Conservation (phyloP, 2,797 vertebrate species). For the Nannoperca obscura region DNA sequence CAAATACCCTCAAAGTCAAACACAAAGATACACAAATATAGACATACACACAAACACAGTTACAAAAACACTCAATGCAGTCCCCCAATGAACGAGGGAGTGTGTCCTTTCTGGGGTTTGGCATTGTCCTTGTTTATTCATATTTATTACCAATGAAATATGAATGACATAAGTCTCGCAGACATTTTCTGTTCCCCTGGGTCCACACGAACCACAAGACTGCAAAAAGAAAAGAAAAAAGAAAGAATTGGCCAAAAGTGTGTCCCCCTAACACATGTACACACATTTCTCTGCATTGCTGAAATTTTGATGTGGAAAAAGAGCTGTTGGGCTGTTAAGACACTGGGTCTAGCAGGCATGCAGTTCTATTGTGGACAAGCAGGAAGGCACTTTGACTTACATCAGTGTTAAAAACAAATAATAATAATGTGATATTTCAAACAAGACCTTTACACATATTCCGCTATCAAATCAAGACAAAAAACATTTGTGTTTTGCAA, state of each 20-base stretch:
- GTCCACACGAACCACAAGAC: slow-evolving; percentile 35
- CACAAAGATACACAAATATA: slow-evolving; percentile 1
- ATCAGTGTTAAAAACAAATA: slow-evolving; percentile 54
- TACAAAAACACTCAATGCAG: slow-evolving; percentile 25
- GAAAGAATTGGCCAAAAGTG: slow-evolving; percentile 48
- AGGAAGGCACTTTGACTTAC: slow-evolving; percentile 20
- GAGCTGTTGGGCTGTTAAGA: slow-evolving; percentile 55
- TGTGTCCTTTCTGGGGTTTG: slow-evolving; percentile 49
- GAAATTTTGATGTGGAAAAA: slow-evolving; percentile 70
- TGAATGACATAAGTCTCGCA: slow-evolving; percentile 63
- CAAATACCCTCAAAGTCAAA: slow-evolving; percentile 51
- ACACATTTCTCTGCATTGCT: slow-evolving; percentile 44
- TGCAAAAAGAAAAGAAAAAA: slow-evolving; percentile 23
- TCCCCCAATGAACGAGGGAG: slow-evolving; percentile 22
- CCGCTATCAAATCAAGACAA: slow-evolving; percentile 33
- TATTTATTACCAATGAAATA: slow-evolving; percentile 74
- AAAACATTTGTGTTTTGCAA: slow-evolving; percentile 52
- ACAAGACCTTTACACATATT: slow-evolving; percentile 46
- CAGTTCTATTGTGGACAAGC: slow-evolving; percentile 47
- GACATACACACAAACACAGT: background rate
- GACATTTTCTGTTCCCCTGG: slow-evolving; percentile 50
- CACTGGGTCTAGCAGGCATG: slow-evolving; percentile 35
- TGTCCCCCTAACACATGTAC: slow-evolving; percentile 39
- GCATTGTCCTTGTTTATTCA: slow-evolving; percentile 69
- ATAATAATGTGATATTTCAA: slow-evolving; percentile 54